Conservation (phyloP, 2,113 vertebrate genomes). For the Puffinus mauretanicus region DNA sequence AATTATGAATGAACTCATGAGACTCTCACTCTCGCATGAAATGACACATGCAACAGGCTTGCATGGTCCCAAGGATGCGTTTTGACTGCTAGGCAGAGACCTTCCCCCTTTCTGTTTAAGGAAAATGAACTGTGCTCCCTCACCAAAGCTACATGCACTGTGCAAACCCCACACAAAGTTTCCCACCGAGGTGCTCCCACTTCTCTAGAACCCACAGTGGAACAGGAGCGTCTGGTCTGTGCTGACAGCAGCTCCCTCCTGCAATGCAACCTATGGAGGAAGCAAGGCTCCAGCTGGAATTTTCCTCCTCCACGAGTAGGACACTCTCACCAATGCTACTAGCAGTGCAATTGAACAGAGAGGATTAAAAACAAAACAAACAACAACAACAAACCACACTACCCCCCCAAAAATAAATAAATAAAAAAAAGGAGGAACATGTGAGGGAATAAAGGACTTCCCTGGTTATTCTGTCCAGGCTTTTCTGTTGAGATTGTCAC, state of each 20-base stretch:
- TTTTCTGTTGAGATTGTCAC: neutral
- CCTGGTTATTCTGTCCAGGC: neutral
- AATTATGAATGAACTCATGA: neutral
- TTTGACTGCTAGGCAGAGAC: neutral
- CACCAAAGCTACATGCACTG: neutral
- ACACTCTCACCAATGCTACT: neutral
- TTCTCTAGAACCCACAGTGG: neutral
- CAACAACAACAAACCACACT: neutral
- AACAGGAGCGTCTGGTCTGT: neutral
- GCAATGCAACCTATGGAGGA: accelerated
- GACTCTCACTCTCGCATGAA: neutral
- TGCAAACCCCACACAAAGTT: neutral
- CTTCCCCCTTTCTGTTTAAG: neutral
- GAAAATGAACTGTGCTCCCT: neutral
- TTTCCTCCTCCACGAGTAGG: neutral
- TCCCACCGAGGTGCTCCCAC: neutral
- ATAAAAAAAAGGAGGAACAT: too few relatives aligned
- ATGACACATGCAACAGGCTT: neutral
- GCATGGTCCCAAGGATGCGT: neutral
- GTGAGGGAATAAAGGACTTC: neutral
- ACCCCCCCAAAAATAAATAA: too few relatives aligned
- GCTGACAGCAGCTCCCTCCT: neutral
- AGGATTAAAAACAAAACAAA: neutral
- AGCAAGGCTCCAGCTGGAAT: neutral
- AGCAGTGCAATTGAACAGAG: neutral